Percentiles rank a stretch among this genome's conserved stretches.
phyloP scores from a whole-genome alignment of 2,888 invertebrate species.

The Deilephila elpenor region DNA sequence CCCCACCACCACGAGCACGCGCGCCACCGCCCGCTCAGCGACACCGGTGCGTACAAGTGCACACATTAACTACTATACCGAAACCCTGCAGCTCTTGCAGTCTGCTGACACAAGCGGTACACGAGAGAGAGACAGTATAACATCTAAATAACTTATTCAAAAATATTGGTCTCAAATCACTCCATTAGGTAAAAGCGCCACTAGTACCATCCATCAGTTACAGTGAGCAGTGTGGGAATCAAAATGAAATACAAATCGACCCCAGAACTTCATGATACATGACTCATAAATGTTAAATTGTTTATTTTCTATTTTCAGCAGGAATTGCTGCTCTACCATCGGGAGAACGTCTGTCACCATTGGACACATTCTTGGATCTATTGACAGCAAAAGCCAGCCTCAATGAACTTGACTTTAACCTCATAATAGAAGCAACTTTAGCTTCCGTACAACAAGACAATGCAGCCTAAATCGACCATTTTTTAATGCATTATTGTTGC shows the following conservation, averaged over 20 bases:
- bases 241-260: too few species aligned
- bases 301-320: not conserved
- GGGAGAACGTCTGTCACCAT: constrained; percentile 89
- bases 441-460: constrained; percentile 76
- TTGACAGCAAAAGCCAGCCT: constrained; percentile 94
- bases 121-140: too few species aligned
- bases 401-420: constrained; percentile 93
- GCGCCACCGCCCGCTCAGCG: constrained; percentile 51
- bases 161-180: too few species aligned
- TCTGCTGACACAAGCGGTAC: not conserved
- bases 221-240: too few species aligned
- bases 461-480: constrained; percentile 42
- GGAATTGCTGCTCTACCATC: constrained; percentile 90
- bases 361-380: constrained; percentile 93
- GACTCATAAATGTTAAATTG: not conserved
- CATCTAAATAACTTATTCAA: too few species aligned
- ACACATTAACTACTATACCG: not conserved
- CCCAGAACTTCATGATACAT: too few species aligned
- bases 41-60: constrained; percentile 49
- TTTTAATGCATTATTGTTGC: too few species aligned
- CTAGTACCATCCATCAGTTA: too few species aligned
- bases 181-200: too few species aligned
- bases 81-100: not conserved
- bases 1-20: constrained; percentile 46
- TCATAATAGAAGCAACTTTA: constrained; percentile 93